Evolutionary conservation across 2,888 invertebrate genomes (phyloP).

Genomic region (Laothoe populi): DNA sequence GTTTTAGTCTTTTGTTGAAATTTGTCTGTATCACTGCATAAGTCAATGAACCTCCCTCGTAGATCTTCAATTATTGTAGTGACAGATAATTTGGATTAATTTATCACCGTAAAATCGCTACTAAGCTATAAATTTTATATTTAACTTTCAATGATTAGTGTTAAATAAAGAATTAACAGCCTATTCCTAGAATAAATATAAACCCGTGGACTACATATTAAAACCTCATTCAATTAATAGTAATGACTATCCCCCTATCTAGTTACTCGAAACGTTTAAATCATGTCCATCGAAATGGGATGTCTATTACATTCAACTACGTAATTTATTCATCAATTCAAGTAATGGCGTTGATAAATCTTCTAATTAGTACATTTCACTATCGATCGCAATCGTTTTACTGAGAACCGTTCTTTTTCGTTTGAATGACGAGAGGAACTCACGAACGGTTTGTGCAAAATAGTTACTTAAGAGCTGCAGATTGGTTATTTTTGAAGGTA

Average conservation of each 20-base stretch:
- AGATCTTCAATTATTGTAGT: no score
- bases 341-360: background rate
- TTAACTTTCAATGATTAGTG: no score
- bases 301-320: background rate
- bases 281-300: background rate
- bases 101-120: no score
- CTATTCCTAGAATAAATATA: background rate
- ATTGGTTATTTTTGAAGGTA: no score
- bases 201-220: background rate
- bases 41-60: no score
- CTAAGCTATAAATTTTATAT: no score
- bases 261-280: background rate
- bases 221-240: conserved; percentile 5
- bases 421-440: no score
- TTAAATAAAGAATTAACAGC: background rate
- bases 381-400: background rate
- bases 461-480: no score
- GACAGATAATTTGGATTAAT: no score
- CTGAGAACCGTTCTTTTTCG: background rate
- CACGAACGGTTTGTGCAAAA: no score
- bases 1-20: no score
- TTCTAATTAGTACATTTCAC: conserved; percentile 6
- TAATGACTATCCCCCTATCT: background rate
- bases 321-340: background rate
- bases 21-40: no score